A percentile compares a stretch with the other conserved stretches of the same genome.
phyloP scores from a whole-genome alignment of 2,888 invertebrate genomes.

The Himalopsyche japonica region DNA sequence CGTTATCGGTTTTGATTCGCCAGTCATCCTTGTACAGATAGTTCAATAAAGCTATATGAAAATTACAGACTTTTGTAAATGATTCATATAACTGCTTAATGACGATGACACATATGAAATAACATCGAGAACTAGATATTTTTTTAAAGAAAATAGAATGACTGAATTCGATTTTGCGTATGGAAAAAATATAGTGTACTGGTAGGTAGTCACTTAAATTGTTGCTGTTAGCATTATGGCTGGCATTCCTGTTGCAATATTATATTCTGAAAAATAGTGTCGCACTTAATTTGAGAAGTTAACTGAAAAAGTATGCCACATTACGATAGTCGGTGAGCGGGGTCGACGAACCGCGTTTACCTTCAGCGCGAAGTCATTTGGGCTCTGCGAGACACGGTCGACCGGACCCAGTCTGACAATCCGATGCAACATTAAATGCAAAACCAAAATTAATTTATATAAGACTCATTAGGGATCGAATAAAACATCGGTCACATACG shows the following conservation, averaged over 20 bases:
- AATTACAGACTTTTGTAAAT: background rate
- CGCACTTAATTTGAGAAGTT: background rate
- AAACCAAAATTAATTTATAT: too few species aligned
- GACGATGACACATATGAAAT: too few species aligned
- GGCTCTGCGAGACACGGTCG: background rate
- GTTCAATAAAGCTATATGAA: background rate
- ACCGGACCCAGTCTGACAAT: background rate
- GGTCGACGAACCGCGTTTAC: constrained; percentile 36
- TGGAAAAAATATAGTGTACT: too few species aligned
- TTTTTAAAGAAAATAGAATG: too few species aligned
- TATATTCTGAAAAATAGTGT: background rate
- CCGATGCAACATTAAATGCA: background rate
- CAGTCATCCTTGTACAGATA: background rate
- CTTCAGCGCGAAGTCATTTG: constrained; percentile 18
- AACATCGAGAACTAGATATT: too few species aligned
- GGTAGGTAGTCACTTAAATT: too few species aligned
- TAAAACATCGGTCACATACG: constrained; percentile 47
- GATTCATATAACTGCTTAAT: too few species aligned
- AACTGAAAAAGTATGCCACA: constrained; percentile 24
- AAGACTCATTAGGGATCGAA: too few species aligned
- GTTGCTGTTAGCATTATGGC: background rate
- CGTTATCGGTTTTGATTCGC: constrained; percentile 4
- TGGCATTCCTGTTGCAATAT: background rate
- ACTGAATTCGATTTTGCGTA: too few species aligned
- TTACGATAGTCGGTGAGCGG: constrained; percentile 2